Evolutionary conservation across 1,140 invertebrate genomes (phyloP).

Genomic region (Aphaenogaster rudis): DNA sequence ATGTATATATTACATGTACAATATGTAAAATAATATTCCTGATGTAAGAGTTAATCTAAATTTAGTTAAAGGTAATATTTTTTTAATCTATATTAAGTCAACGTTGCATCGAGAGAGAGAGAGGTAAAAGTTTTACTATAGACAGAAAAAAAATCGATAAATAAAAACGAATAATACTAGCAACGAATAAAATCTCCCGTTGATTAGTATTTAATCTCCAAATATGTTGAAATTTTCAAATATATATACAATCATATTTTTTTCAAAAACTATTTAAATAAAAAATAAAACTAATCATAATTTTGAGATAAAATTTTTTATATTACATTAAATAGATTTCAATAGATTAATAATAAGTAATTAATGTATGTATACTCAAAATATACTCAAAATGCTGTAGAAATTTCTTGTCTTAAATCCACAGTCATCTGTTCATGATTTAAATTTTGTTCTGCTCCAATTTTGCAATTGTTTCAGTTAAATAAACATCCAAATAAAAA

Average conservation of each 20-base stretch:
- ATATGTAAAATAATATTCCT: neutral
- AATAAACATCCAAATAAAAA: neutral
- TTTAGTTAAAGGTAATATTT: neutral
- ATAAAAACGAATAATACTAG: neutral
- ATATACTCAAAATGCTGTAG: neutral
- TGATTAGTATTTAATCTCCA: neutral
- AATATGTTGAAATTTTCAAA: neutral
- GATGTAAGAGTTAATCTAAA: neutral
- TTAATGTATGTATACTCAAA: neutral
- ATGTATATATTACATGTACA: neutral
- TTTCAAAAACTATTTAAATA: conserved; percentile 6
- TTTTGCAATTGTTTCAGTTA: neutral
- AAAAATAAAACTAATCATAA: neutral
- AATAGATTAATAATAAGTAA: conserved; percentile 6
- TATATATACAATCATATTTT: neutral
- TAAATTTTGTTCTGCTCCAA: neutral
- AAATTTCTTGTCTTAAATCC: neutral
- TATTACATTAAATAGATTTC: neutral
- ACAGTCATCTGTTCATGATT: neutral
- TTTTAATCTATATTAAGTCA: neutral
- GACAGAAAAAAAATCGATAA: neutral
- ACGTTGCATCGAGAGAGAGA: neutral
- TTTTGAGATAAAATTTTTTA: neutral
- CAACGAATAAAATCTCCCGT: neutral
- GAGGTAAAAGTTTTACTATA: neutral